Evolutionary conservation across 2,797 vertebrate species (phyloP).

Genomic region (Tiaroga cobitis): DNA sequence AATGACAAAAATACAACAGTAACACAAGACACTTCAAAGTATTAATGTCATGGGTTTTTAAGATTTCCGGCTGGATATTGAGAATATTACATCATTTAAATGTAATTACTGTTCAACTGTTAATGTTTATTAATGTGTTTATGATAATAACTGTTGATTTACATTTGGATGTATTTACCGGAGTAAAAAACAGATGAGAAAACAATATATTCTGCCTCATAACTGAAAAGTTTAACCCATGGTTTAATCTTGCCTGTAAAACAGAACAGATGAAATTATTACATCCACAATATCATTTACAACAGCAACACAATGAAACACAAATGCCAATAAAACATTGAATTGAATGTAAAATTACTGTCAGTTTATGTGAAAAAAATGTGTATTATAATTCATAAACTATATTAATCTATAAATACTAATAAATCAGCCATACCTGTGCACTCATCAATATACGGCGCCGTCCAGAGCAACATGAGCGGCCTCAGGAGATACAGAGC

Average conservation of each 20-base stretch:
- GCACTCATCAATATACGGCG: not conserved
- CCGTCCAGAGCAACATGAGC: not conserved
- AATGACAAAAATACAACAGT: too few relatives aligned
- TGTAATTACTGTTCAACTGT: too few relatives aligned
- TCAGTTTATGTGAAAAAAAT: too few relatives aligned
- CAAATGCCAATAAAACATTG: too few relatives aligned
- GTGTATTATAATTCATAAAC: not conserved
- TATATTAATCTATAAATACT: too few relatives aligned
- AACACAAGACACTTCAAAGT: too few relatives aligned
- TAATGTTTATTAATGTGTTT: not conserved
- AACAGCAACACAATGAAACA: too few relatives aligned
- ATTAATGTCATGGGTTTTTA: not conserved
- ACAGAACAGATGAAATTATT: not conserved
- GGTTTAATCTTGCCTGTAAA: not conserved
- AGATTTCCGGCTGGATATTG: too few relatives aligned
- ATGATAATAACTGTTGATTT: not conserved
- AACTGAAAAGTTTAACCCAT: rapidly evolving
- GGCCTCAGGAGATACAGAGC: not conserved
- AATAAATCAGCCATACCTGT: not conserved
- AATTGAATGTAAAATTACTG: too few relatives aligned
- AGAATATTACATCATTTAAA: too few relatives aligned
- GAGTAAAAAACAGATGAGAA: constrained; percentile 1
- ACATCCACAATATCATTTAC: too few relatives aligned
- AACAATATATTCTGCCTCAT: rapidly evolving
- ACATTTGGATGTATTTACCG: constrained; percentile 1